Evolutionary conservation across 2,113 vertebrate species (phyloP), one percentile per base, ranked within the genome.

Genomic region (Muntiacus reevesi): DNA sequence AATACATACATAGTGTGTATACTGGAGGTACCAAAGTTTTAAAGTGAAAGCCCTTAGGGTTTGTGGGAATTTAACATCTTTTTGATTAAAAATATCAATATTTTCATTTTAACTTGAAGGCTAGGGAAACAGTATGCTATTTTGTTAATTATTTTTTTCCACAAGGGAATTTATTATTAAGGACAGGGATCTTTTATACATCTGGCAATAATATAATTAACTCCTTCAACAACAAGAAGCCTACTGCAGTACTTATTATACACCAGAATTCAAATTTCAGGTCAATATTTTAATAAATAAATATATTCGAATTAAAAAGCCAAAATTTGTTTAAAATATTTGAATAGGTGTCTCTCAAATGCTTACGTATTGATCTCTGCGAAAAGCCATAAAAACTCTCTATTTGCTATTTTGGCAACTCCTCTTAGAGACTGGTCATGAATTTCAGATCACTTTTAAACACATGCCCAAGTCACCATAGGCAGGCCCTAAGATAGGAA

Each of bases 251-350:
- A 55, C 86, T 94, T 93, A 74, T 76, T 76, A 92, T 74, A 88
- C 2, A 92, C 55, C 21, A 3, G 81, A 89, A 98, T 94, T 93
- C 92, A 97, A 71, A 57, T 93, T 96, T 94, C 64, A 91, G 88
- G 94, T 85, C 89, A 96, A 71, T 93, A 94, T 95, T 94, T 94
- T 40, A 95, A 96, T 86, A 93, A 97, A 95, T 59, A 95, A 94
- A 57, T 87, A 57, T 47, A 91, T 92, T 81, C 8, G 36, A 36
- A 86, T 59, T 59, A 88, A 93, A 96, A 97, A 64, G 54, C 19
- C 28, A 94, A 94, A 74, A 16, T 43, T 71, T 83, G 86, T 6
- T 89, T 54, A 93, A 96, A 97, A 92, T 95, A 95, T 98, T 91
- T 97, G 28, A 82, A 30, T 91, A 92, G 76, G 59, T 86, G 43